Evolutionary conservation across 2,113 vertebrate species (phyloP).

Genomic region (Puntigrus tetrazona): DNA sequence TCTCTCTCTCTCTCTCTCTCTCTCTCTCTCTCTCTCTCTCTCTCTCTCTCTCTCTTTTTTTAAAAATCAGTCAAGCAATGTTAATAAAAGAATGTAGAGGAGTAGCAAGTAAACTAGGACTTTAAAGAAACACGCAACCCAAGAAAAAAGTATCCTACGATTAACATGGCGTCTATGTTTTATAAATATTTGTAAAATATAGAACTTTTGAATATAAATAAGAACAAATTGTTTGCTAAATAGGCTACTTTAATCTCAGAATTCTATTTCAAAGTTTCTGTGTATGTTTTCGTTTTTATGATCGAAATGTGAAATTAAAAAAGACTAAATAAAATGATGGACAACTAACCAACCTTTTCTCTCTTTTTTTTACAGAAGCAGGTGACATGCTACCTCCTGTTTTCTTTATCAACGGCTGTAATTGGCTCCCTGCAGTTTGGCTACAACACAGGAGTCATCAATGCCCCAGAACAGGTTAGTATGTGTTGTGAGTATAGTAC

Average conservation of each 20-base stretch:
- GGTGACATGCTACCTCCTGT: constrained; percentile 80
- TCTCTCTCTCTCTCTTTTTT: too few species aligned
- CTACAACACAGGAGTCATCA: constrained; percentile 95
- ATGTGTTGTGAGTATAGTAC: not conserved
- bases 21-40: too few species aligned
- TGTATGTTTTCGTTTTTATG: too few species aligned
- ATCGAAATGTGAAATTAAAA: not conserved
- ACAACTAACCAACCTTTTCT: not conserved
- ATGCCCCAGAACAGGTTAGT: constrained; percentile 86
- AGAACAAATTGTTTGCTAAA: too few species aligned
- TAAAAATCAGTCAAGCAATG: not conserved
- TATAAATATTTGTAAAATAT: not conserved
- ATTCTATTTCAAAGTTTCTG: too few species aligned
- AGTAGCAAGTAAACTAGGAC: not conserved
- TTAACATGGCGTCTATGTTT: not conserved
- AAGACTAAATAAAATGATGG: not conserved
- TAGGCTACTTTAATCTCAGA: too few species aligned
- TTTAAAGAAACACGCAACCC: constrained; percentile 3
- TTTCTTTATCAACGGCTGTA: constrained; percentile 79
- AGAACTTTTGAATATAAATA: not conserved
- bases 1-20: too few species aligned
- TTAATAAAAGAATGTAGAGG: not conserved
- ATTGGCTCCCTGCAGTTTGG: constrained; percentile 93
- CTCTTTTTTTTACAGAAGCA: constrained; percentile 63
- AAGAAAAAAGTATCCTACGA: not conserved